Evolutionary conservation across 2,113 vertebrate species (phyloP), one percentile per base, ranked within the genome.

Genomic region (Gobius niger): DNA sequence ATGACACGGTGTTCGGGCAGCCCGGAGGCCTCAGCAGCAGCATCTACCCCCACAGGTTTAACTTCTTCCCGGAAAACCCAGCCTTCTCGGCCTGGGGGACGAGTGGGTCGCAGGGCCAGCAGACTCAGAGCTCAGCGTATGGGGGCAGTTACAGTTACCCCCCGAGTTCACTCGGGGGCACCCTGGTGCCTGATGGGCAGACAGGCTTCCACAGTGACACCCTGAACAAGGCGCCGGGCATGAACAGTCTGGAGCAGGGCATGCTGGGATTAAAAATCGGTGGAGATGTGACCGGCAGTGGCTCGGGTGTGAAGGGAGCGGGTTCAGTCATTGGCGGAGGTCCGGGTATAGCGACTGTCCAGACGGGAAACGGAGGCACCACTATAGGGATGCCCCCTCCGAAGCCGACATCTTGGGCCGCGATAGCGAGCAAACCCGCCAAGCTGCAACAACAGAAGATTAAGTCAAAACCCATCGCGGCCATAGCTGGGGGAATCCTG

Each of bases 71-170:
- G 0, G 97, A 98, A 90, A 98, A 97, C 79, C 97, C 96, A 14
- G 95, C 96, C 13, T 99, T 99, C 86, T 98, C 97, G 0, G 93
- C 97, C 9, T 99, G 97, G 97, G 97, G 97, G 51, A 94, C 96
- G 7, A 95, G 96, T 0, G 96, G 97, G 18, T 96, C 96, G 71
- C 97, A 98, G 90, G 96, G 97, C 75, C 96, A 98, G 89, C 97
- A 98, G 91, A 97, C 96, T 80, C 97, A 96, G 83, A 96, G 93
- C 63, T 96, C 96, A 3, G 96, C 96, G 0, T 99, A 99, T 0
- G 97, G 97, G 44, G 95, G 94, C 71, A 97, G 96, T 80, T 99
- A 98, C 87, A 96, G 95, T 77, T 99, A 98, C 85, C 97, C 97
- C 0, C 97, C 97, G 0, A 97, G 96, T 84, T 98, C 97, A 3